Base-by-base conservation (phyloP, 2,797 vertebrate genomes). In the Parauchenoglanis ngamensis region DNA sequence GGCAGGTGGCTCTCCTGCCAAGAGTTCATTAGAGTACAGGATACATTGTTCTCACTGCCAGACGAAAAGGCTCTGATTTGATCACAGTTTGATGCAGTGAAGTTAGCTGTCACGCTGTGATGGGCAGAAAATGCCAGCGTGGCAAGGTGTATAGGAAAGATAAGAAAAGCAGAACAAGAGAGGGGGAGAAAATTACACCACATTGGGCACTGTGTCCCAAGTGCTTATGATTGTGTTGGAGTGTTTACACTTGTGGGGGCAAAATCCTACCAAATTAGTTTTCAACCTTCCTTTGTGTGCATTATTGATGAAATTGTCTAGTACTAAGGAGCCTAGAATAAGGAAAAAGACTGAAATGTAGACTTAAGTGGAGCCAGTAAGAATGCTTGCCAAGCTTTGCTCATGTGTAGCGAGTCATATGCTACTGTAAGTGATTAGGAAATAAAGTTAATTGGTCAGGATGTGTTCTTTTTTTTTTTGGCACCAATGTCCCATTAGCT, bases 361-460 rank as follows among this genome's bases (percentile, higher is more conserved):
- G 76, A 57, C 28, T 87, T 90, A 93, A 95, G 92, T 93, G 89
- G 91, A 94, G 90, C 92, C 91, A 92, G 90, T 91, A 90, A 93
- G 78, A 75, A 86, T 92, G 90, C 91, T 86, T 90, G 94, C 92
- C 93, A 94, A 93, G 90, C 93, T 95, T 86, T 91, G 87, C 91
- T 93, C 89, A 89, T 92, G 92, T 92, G 92, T 91, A 93, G 90
- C 92, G 93, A 92, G 93, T 93, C 93, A 95, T 93, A 89, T 76
- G 92, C 92, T 95, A 49, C 49, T 49, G 49, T 49, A 83, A 63
- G 78, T 94, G 93, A 95, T 95, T 93, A 92, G 88, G 90, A 94
- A 93, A 93, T 93, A 93, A 93, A 92, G 35, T 91, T 94, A 94
- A 95, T 94, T 94, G 92, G 94, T 95, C 86, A 75, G 86, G 92